A percentile compares a stretch with the other conserved stretches of the same genome.
Evolutionary conservation across 1,140 invertebrate genomes (phyloP).

Genomic region (Orchesella cincta): DNA sequence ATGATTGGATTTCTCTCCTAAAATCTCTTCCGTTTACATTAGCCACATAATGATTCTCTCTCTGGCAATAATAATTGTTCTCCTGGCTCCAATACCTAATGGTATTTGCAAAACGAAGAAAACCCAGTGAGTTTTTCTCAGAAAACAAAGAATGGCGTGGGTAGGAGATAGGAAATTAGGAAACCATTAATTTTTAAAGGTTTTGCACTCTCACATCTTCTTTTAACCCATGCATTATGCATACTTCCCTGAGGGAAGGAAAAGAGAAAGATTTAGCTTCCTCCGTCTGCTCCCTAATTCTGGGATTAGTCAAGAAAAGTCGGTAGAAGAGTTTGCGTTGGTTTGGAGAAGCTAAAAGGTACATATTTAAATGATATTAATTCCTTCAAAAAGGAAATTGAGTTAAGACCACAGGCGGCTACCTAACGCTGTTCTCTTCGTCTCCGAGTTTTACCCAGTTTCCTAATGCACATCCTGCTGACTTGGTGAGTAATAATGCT

Average conservation of each 20-base stretch:
- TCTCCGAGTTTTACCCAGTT: background rate
- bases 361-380: conserved; percentile 25
- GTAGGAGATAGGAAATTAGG: too few relatives aligned
- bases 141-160: too few relatives aligned
- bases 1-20: too few relatives aligned
- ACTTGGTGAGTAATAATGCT: conserved; percentile 7
- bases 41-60: too few relatives aligned
- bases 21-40: too few relatives aligned
- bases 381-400: conserved; percentile 17
- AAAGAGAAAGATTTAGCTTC: background rate
- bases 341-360: background rate
- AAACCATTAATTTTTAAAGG: too few relatives aligned
- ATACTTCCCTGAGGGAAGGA: background rate
- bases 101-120: background rate
- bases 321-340: background rate
- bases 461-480: background rate
- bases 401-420: conserved; percentile 15
- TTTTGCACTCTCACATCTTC: background rate
- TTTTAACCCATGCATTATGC: conserved; percentile 4
- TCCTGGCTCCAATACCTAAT: too few relatives aligned
- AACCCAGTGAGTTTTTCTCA: background rate
- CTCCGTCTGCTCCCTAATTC: background rate
- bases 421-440: background rate
- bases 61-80: too few relatives aligned
- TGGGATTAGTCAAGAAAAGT: background rate